These are phyloP conservation scores for Falco berigora DNA, from an alignment of 2,797 vertebrate genomes.

Conservation along the genomic window DNA sequence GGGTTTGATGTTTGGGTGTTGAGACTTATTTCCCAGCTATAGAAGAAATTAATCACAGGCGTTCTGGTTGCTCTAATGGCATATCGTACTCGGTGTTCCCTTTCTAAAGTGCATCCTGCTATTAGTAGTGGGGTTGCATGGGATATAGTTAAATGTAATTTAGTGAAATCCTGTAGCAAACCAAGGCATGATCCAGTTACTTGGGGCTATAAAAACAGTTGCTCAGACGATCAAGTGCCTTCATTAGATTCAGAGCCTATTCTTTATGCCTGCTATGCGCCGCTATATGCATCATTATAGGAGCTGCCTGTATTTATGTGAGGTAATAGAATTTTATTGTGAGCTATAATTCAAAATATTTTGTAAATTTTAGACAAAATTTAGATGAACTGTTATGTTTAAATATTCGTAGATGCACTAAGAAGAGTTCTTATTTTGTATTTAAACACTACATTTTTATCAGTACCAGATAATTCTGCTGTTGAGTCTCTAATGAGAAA, in stretches of 20 bases:
- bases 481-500: neutral
- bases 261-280: slow-evolving; percentile 42
- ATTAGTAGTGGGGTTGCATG: slow-evolving; percentile 49
- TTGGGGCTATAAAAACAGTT: slow-evolving; percentile 17
- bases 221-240: neutral
- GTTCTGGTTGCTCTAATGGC: slow-evolving; percentile 47
- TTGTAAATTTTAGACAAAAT: neutral
- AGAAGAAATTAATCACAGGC: neutral
- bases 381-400: neutral
- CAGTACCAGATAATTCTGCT: neutral
- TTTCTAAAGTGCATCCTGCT: slow-evolving; percentile 66
- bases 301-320: slow-evolving; percentile 60
- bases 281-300: slow-evolving; percentile 58
- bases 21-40: neutral
- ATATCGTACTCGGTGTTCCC: neutral
- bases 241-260: neutral
- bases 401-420: neutral
- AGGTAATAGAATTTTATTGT: slow-evolving; percentile 66
- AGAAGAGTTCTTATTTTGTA: neutral
- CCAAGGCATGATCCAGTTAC: neutral
- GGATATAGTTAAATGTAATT: slow-evolving; percentile 41
- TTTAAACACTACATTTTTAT: neutral
- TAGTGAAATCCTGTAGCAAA: slow-evolving; percentile 22
- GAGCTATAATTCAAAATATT: neutral
- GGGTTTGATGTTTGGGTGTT: neutral